Conservation (phyloP, 2,888 invertebrate genomes). For the Candidula unifasciata region DNA sequence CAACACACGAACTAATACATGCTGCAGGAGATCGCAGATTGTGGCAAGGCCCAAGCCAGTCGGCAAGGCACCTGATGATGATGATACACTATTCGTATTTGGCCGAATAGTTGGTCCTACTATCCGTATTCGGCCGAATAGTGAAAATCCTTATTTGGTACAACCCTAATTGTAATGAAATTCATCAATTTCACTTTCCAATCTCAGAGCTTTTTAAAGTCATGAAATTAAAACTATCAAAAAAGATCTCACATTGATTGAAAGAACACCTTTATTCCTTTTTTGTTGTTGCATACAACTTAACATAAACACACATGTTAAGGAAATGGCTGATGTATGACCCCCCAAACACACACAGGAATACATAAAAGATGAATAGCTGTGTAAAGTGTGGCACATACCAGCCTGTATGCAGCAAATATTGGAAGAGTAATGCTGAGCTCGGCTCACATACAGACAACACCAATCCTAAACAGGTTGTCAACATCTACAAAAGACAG, state of each 20-base stretch:
- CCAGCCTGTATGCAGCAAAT: conserved; percentile 53
- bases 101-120: too few species aligned
- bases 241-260: conserved; percentile 32
- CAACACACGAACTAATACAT: too few species aligned
- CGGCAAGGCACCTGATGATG: too few species aligned
- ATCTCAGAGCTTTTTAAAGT: too few species aligned
- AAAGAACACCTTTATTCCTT: conserved; percentile 75
- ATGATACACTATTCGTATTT: too few species aligned
- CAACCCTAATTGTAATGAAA: too few species aligned
- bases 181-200: neutral
- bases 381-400: conserved; percentile 63
- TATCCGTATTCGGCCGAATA: too few species aligned
- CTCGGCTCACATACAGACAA: conserved; percentile 36
- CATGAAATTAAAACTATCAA: neutral
- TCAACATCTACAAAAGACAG: neutral
- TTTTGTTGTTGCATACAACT: conserved; percentile 72
- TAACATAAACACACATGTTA: conserved; percentile 68
- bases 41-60: too few species aligned
- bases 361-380: conserved; percentile 72
- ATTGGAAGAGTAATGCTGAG: conserved; percentile 59
- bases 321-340: conserved; percentile 70
- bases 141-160: too few species aligned
- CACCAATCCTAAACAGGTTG: conserved; percentile 16
- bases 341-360: conserved; percentile 72
- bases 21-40: too few species aligned